Evolutionary conservation across 2,113 vertebrate species (phyloP).

Genomic region (Turnix velox): DNA sequence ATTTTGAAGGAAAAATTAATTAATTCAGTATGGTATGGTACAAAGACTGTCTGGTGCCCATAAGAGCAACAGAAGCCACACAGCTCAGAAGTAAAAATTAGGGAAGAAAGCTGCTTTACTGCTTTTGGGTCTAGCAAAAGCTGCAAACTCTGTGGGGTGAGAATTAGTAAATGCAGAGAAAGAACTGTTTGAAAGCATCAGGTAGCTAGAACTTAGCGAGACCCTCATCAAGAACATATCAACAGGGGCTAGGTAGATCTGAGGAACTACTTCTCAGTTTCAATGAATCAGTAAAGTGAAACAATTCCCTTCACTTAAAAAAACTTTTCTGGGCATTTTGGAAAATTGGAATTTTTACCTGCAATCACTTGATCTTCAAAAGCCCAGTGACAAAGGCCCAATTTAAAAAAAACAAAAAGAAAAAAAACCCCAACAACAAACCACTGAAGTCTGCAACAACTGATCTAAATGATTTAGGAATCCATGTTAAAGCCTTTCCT

Average conservation of each 20-base stretch:
- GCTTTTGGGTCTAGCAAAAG: neutral
- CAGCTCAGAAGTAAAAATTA: neutral
- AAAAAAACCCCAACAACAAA: neutral
- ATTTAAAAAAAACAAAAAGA: neutral
- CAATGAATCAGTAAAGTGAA: neutral
- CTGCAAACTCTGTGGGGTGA: neutral
- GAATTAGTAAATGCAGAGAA: neutral
- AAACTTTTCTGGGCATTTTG: neutral
- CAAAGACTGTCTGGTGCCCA: neutral
- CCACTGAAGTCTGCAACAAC: neutral
- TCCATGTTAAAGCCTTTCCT: neutral
- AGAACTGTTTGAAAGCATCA: neutral
- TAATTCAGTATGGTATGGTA: neutral
- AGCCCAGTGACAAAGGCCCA: neutral
- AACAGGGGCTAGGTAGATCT: neutral
- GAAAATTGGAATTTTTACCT: neutral
- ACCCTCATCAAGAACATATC: neutral
- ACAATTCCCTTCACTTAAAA: neutral
- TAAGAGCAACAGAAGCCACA: neutral
- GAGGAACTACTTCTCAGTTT: neutral
- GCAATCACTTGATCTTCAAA: neutral
- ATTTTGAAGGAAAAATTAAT: conserved; percentile 42
- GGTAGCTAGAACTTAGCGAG: neutral
- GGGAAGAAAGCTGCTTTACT: neutral
- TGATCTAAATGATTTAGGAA: neutral